phyloP scores from a whole-genome alignment of 2,113 vertebrate species.

The Crocuta crocuta region DNA sequence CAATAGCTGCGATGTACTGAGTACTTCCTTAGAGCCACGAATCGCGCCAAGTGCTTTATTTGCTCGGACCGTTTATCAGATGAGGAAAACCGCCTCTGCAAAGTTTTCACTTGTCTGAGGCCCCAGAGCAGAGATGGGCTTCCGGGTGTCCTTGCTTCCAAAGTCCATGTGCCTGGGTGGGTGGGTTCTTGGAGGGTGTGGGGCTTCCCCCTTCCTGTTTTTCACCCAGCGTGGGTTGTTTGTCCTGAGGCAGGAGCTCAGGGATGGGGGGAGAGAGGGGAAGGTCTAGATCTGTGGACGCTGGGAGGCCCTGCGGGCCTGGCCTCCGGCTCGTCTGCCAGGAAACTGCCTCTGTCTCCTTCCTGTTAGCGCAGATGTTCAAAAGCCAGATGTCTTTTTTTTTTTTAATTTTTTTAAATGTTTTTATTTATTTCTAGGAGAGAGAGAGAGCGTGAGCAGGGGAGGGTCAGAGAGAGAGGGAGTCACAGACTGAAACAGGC shows the following conservation, averaged over 20 bases:
- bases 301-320: no score
- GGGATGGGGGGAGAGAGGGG: not conserved
- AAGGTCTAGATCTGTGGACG: not conserved
- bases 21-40: not conserved
- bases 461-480: no score
- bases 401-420: no score
- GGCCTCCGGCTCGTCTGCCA: not conserved
- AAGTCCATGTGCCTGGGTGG: not conserved
- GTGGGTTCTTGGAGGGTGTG: not conserved
- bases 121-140: not conserved
- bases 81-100: not conserved
- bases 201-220: not conserved
- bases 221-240: not conserved
- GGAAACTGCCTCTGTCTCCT: not conserved
- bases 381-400: not conserved
- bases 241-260: not conserved
- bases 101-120: not conserved
- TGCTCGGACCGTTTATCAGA: not conserved
- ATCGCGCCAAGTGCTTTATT: not conserved
- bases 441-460: no score
- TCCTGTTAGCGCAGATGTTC: not conserved
- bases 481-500: no score
- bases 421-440: no score
- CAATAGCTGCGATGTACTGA: not conserved
- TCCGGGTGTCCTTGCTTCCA: not conserved